Conservation (phyloP, 2,113 vertebrate species). For the Hymenochirus boettgeri region DNA sequence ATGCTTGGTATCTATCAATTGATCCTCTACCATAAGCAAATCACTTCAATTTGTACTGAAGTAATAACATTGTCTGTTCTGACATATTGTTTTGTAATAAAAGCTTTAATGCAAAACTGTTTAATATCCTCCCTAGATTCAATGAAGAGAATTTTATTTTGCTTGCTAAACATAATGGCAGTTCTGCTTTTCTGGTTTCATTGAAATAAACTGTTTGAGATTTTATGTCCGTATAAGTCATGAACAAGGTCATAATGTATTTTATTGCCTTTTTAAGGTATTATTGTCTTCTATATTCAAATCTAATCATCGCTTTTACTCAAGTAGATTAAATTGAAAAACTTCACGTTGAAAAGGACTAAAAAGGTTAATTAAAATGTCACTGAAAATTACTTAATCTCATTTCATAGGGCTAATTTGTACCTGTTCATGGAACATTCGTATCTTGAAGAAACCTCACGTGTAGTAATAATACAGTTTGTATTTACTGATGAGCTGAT, state of each 20-base stretch:
- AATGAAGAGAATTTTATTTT: constrained; percentile 26
- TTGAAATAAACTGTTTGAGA: constrained; percentile 32
- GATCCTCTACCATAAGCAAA: constrained; percentile 40
- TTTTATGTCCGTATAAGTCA: constrained; percentile 27
- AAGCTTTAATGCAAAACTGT: constrained; percentile 40
- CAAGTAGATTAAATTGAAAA: too few relatives aligned
- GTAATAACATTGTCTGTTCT: constrained; percentile 42
- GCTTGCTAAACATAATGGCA: constrained; percentile 31
- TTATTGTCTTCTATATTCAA: too few relatives aligned
- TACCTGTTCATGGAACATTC: too few relatives aligned
- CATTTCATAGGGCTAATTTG: too few relatives aligned
- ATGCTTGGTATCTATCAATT: constrained; percentile 42
- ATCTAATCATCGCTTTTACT: too few relatives aligned
- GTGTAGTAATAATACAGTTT: too few relatives aligned
- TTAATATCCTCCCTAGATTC: constrained; percentile 37
- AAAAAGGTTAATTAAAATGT: too few relatives aligned
- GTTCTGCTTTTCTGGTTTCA: constrained; percentile 39
- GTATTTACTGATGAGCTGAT: too few relatives aligned
- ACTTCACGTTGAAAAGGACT: too few relatives aligned
- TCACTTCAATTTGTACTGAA: constrained; percentile 33
- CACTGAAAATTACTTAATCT: too few relatives aligned
- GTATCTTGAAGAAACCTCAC: too few relatives aligned
- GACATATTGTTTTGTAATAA: constrained; percentile 44
- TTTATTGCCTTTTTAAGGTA: too few relatives aligned
- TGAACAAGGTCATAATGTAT: constrained; percentile 2